Percentiles rank a stretch among this genome's conserved stretches.
Conservation (phyloP, 2,113 vertebrate species). For the Petaurus breviceps region DNA sequence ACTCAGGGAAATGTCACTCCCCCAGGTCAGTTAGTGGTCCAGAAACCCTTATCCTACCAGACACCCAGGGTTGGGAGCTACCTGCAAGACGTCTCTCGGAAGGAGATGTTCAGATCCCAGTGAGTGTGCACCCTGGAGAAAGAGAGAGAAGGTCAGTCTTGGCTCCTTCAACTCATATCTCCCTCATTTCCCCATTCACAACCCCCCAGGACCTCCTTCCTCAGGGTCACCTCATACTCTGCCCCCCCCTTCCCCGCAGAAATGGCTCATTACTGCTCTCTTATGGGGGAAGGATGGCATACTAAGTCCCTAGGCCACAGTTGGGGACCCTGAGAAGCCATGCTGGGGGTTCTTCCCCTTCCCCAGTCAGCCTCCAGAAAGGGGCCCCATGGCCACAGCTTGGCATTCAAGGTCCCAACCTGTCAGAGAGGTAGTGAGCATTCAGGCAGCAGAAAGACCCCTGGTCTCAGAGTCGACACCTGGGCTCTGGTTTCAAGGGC, state of each 20-base stretch:
- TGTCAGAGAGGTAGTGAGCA: not conserved
- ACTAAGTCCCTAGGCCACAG: not conserved
- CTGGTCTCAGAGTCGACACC: not conserved
- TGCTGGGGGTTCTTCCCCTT: not conserved
- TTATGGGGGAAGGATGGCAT: not conserved
- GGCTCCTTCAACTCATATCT: not conserved
- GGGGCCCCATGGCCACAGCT: too few relatives aligned
- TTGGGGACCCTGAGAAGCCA: not conserved
- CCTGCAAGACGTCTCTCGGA: slow-evolving; percentile 89
- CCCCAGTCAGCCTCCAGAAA: not conserved
- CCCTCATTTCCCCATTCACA: not conserved
- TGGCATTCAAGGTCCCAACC: not conserved
- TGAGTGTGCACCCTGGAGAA: slow-evolving; percentile 86
- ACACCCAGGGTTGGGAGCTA: slow-evolving; percentile 66
- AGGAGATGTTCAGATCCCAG: slow-evolving; percentile 90
- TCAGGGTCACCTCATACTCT: not conserved
- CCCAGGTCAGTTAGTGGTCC: not conserved
- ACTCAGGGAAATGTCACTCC: not conserved
- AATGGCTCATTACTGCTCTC: not conserved
- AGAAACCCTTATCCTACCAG: slow-evolving; percentile 56
- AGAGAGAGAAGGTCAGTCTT: slow-evolving; percentile 47
- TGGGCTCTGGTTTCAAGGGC: not conserved
- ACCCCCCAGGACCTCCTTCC: not conserved
- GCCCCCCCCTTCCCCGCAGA: not conserved
- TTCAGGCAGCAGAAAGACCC: not conserved